A percentile compares a stretch with the other conserved stretches of the same genome.
Evolutionary conservation across 2,113 vertebrate genomes (phyloP).

Genomic region (Poicephalus meyeri): DNA sequence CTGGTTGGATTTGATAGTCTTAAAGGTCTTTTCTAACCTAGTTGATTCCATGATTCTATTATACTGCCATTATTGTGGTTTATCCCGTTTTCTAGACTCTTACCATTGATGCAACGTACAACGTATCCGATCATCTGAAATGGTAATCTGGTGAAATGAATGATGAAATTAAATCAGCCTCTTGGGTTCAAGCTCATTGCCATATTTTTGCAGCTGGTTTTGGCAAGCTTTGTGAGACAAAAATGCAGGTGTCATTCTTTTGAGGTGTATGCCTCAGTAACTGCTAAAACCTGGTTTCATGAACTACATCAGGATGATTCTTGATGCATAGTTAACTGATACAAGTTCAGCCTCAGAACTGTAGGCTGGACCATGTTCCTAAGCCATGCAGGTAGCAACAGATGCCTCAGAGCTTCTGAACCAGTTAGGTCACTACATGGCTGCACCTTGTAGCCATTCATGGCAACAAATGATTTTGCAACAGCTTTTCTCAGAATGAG

Average conservation of each 20-base stretch:
- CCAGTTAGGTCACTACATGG: not conserved
- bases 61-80: not conserved
- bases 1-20: not conserved
- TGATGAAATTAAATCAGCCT: not conserved
- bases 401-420: not conserved
- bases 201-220: not conserved
- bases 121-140: not conserved
- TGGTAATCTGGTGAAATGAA: not conserved
- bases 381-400: not conserved
- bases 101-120: fast-evolving
- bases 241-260: not conserved
- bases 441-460: not conserved
- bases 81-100: too few species aligned
- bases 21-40: not conserved
- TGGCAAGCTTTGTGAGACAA: not conserved
- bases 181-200: not conserved
- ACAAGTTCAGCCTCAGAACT: not conserved
- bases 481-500: not conserved
- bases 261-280: not conserved
- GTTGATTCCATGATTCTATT: not conserved
- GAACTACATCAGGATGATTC: not conserved
- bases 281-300: not conserved
- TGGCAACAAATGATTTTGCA: not conserved
- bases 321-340: not conserved
- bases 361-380: too few species aligned